phyloP scores from a whole-genome alignment of 23 tunicate genomes.

The Botrylloides violaceus region DNA sequence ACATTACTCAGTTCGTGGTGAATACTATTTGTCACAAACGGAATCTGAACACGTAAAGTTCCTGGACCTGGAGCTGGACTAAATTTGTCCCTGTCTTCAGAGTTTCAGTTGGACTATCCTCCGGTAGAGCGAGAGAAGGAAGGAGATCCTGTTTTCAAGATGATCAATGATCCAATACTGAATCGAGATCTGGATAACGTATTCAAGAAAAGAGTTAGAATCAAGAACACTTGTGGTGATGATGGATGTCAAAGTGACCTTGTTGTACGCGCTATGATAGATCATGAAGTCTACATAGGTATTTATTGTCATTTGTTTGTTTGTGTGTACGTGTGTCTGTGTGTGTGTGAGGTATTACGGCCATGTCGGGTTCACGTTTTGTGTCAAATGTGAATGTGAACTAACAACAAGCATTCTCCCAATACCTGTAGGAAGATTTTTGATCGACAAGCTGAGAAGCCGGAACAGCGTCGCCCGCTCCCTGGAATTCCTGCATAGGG shows the following conservation, averaged over 20 bases:
- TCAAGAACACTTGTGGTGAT: conserved; percentile 38
- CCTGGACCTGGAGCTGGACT: background rate
- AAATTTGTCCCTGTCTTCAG: background rate
- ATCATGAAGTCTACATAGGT: conserved; percentile 19
- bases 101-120: conserved; percentile 23
- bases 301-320: too few species aligned
- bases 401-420: too few species aligned
- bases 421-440: too few species aligned
- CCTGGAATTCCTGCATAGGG: too few species aligned
- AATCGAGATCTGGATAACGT: conserved; percentile 25
- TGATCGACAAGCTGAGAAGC: too few species aligned
- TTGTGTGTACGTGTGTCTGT: too few species aligned
- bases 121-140: conserved; percentile 21
- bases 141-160: conserved; percentile 24
- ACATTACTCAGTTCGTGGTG: too few species aligned
- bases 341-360: too few species aligned
- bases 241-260: conserved; percentile 69
- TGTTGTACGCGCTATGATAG: conserved; percentile 29
- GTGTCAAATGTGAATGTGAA: too few species aligned
- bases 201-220: background rate
- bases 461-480: too few species aligned
- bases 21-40: too few species aligned
- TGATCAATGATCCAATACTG: conserved; percentile 54
- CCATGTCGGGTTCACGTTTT: too few species aligned
- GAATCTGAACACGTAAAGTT: background rate